A percentile compares a stretch with the other conserved stretches of the same genome.
Evolutionary conservation across 1,140 invertebrate species (phyloP).

Genomic region (Nylanderia fulva): DNA sequence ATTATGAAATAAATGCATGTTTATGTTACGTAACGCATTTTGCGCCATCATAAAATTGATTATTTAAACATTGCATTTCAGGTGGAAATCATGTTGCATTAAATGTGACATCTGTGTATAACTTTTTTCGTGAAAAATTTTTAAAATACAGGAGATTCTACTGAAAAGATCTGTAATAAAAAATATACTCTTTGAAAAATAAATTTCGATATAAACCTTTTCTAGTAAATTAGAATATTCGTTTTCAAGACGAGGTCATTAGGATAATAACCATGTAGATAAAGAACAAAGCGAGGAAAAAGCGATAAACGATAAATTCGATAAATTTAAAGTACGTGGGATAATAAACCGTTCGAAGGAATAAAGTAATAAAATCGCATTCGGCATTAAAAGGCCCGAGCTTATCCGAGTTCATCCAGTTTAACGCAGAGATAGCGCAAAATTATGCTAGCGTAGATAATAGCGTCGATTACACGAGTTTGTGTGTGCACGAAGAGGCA

Average conservation of each 20-base stretch:
- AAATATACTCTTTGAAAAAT: neutral
- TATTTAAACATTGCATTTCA: neutral
- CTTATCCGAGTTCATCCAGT: constrained; percentile 23
- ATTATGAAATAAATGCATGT: neutral
- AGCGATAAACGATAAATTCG: neutral
- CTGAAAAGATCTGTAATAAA: neutral
- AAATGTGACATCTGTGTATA: neutral
- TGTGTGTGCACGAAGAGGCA: constrained; percentile 20
- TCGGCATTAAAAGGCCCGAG: neutral
- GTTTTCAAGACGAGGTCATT: neutral
- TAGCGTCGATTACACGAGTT: neutral
- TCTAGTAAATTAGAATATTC: neutral
- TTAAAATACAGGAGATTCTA: neutral
- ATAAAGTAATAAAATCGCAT: neutral
- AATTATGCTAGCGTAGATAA: constrained; percentile 28
- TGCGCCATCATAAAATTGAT: neutral
- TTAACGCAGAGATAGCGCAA: neutral
- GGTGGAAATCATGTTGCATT: neutral
- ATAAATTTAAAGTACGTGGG: neutral
- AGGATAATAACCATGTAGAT: neutral
- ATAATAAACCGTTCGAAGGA: neutral
- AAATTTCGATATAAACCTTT: neutral
- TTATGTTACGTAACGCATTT: neutral
- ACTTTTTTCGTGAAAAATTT: neutral
- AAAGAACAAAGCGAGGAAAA: neutral